Evolutionary conservation across 2,113 vertebrate genomes (phyloP).

Genomic region (Eurypyga helias): DNA sequence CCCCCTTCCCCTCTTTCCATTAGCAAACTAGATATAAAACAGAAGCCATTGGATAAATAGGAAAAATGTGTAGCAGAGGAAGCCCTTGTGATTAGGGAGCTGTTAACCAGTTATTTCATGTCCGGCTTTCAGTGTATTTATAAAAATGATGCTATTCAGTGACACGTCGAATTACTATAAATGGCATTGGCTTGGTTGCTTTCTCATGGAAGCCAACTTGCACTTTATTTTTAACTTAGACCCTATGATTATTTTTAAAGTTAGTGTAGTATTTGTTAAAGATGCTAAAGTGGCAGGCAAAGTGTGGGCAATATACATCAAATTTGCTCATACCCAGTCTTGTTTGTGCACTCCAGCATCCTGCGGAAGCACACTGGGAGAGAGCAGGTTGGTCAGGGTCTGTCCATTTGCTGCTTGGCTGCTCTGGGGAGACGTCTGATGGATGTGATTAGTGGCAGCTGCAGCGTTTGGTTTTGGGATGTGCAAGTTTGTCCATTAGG

Average conservation of each 20-base stretch:
- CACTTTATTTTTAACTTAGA: slow-evolving; percentile 46
- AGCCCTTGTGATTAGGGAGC: slow-evolving; percentile 71
- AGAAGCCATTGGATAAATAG: slow-evolving; percentile 73
- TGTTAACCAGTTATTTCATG: slow-evolving; percentile 74
- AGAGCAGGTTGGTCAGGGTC: background rate
- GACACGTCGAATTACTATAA: slow-evolving; percentile 63
- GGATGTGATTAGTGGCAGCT: slow-evolving; percentile 44
- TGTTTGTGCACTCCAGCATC: background rate
- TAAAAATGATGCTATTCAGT: slow-evolving; percentile 72
- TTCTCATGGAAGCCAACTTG: slow-evolving; percentile 51
- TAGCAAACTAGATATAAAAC: slow-evolving; percentile 75
- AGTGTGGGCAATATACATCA: background rate
- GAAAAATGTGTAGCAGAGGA: slow-evolving; percentile 75
- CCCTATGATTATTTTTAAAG: slow-evolving; percentile 32
- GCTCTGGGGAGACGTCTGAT: background rate
- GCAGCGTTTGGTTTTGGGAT: slow-evolving; percentile 36
- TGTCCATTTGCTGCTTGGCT: background rate
- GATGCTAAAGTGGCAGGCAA: background rate
- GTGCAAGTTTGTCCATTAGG: slow-evolving; percentile 24
- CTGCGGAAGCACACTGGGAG: rapidly evolving
- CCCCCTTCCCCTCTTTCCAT: slow-evolving; percentile 49
- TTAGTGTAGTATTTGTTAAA: slow-evolving; percentile 19
- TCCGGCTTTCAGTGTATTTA: slow-evolving; percentile 69
- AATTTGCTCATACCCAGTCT: background rate
- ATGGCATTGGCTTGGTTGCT: slow-evolving; percentile 43